Evolutionary conservation across 2,797 vertebrate genomes (phyloP).

Genomic region (Danio tinwini): DNA sequence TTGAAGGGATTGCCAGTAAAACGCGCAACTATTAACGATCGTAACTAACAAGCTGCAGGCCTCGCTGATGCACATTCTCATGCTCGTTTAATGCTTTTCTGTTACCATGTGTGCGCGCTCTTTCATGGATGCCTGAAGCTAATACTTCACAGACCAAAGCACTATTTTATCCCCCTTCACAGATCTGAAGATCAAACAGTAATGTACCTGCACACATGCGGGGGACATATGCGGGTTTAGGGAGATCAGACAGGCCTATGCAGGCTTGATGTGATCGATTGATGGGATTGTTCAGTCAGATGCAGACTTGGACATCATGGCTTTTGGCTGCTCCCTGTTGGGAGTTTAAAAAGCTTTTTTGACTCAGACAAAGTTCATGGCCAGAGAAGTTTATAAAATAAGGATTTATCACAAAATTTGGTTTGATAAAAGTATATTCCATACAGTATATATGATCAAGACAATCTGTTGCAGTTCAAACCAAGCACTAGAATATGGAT

Average conservation of each 20-base stretch:
- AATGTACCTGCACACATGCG: conserved; percentile 36
- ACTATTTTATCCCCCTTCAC: conserved; percentile 21
- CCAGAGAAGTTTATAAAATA: not conserved
- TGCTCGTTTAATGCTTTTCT: conserved; percentile 45
- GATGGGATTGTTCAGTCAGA: not conserved
- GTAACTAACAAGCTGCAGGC: conserved; percentile 81
- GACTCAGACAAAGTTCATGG: not conserved
- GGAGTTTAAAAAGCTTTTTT: too few species aligned
- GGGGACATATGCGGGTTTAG: conserved; percentile 22
- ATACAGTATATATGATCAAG: too few species aligned
- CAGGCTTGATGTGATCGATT: conserved; percentile 1
- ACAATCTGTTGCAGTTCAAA: too few species aligned
- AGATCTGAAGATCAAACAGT: conserved; percentile 37
- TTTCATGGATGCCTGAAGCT: conserved; percentile 56
- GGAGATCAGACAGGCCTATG: conserved; percentile 34
- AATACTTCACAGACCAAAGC: conserved; percentile 55
- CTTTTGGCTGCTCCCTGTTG: not conserved
- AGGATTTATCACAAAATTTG: too few species aligned
- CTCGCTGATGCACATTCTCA: conserved; percentile 52
- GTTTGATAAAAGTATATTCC: too few species aligned
- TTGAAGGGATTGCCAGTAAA: conserved; percentile 76
- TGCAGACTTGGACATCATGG: not conserved
- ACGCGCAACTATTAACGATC: conserved; percentile 75
- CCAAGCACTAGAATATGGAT: too few species aligned
- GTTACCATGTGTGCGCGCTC: conserved; percentile 53